Evolutionary conservation across 1,140 invertebrate genomes (phyloP).

Genomic region (Phortica variegata): DNA sequence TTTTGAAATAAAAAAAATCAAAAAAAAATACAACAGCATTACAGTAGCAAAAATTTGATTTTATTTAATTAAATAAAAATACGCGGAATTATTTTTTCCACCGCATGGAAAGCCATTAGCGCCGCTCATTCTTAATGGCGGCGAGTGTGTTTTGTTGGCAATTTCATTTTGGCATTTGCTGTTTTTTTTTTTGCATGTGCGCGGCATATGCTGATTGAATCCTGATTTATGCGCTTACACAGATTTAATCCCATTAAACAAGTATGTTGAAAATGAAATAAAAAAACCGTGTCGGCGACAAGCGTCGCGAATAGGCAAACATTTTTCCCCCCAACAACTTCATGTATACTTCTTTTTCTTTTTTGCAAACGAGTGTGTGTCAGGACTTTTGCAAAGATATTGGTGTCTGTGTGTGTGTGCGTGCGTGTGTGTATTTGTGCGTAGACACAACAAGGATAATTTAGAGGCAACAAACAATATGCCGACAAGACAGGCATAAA

Average conservation of each 20-base stretch:
- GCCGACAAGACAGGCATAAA: constrained; percentile 35
- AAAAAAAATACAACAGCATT: no score
- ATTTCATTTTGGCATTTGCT: constrained; percentile 11
- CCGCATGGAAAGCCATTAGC: no score
- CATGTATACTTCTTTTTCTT: constrained; percentile 14
- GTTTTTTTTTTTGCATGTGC: constrained; percentile 6
- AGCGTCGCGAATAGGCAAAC: constrained; percentile 3
- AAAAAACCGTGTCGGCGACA: constrained; percentile 7
- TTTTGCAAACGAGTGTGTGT: background rate
- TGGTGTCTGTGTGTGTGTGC: constrained; percentile 1
- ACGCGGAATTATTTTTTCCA: no score
- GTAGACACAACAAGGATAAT: background rate
- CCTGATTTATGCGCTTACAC: constrained; percentile 25
- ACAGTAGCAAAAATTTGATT: no score
- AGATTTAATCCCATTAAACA: constrained; percentile 16
- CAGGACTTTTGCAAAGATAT: background rate
- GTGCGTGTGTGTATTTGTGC: constrained; percentile 9
- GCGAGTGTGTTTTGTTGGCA: no score
- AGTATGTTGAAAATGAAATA: background rate
- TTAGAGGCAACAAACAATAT: constrained; percentile 31
- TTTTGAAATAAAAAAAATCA: no score
- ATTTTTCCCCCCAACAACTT: constrained; percentile 18
- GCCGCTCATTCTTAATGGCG: no score
- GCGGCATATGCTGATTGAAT: constrained; percentile 17
- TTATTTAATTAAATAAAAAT: no score